These are phyloP conservation scores for Porites divaricata DNA, from an alignment of 92 coral and sea anemone species.

Conservation along the genomic window DNA sequence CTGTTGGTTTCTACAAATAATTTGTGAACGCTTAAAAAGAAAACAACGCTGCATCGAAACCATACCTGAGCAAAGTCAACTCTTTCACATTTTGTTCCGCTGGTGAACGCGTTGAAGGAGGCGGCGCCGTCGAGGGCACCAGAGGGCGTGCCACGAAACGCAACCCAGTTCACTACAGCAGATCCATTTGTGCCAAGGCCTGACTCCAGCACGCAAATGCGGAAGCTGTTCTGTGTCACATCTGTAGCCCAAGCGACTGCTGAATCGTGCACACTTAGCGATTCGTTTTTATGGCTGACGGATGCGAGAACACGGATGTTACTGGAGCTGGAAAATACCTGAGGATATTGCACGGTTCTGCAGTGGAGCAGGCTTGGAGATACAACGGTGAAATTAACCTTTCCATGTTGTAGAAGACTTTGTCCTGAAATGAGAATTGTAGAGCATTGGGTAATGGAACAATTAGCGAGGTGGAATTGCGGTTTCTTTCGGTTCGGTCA, in stretches of 20 bases:
- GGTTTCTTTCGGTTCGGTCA: no score
- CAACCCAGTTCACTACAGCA: conserved; percentile 55
- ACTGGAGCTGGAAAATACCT: conserved; percentile 25
- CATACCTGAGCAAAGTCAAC: conserved; percentile 50
- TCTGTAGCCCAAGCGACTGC: conserved; percentile 57
- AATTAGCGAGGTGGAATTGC: no score
- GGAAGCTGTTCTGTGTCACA: conserved; percentile 38
- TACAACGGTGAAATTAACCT: conserved; percentile 37
- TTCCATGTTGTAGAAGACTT: conserved; percentile 48
- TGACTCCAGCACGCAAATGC: conserved; percentile 55
- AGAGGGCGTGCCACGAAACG: conserved; percentile 53
- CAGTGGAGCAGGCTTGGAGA: conserved; percentile 26
- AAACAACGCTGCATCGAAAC: background rate
- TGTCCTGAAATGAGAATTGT: conserved; percentile 14
- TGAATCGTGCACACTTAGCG: conserved; percentile 42
- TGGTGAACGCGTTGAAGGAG: conserved; percentile 55
- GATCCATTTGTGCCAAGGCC: conserved; percentile 59
- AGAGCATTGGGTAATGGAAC: background rate
- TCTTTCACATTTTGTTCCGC: conserved; percentile 59
- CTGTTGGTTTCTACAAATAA: no score
- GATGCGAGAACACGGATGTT: conserved; percentile 52
- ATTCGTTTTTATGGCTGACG: conserved; percentile 30
- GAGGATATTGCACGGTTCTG: conserved; percentile 38
- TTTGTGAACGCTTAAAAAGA: no score
- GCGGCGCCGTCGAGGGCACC: conserved; percentile 50